A percentile compares a stretch with the other conserved stretches of the same genome.
These are phyloP conservation scores for Nysson spinosus DNA, from an alignment of 2,888 invertebrate genomes.

Conservation along the genomic window DNA sequence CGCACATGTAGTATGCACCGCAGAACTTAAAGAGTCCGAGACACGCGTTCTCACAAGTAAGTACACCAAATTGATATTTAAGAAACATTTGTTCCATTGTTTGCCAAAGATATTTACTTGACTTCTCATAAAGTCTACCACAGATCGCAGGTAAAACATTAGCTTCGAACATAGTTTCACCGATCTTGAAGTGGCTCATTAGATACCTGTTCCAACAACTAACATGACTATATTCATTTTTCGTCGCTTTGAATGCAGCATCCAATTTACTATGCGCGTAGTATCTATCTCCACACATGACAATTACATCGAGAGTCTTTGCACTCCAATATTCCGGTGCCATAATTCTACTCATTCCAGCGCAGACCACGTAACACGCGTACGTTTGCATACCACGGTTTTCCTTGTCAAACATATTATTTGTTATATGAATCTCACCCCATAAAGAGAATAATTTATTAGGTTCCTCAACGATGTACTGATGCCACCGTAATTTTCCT, in stretches of 20 bases:
- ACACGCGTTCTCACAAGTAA: constrained; percentile 66
- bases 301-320: constrained; percentile 66
- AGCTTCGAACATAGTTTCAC: constrained; percentile 64
- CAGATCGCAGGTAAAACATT: constrained; percentile 53
- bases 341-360: constrained; percentile 69
- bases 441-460: constrained; percentile 84
- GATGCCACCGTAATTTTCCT: constrained; percentile 79
- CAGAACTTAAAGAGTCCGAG: constrained; percentile 69
- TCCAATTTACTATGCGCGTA: constrained; percentile 62
- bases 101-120: constrained; percentile 58
- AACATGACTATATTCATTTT: constrained; percentile 33
- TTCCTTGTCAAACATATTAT: constrained; percentile 79
- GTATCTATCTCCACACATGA: constrained; percentile 69
- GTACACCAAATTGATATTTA: constrained; percentile 61
- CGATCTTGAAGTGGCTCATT: constrained; percentile 62
- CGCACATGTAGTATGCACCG: constrained; percentile 68
- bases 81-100: constrained; percentile 62
- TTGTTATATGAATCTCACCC: constrained; percentile 83
- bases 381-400: constrained; percentile 83
- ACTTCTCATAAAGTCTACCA: constrained; percentile 60
- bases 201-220: constrained; percentile 53
- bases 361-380: constrained; percentile 80
- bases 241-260: constrained; percentile 46
- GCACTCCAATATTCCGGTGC: constrained; percentile 72
- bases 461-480: constrained; percentile 84